phyloP scores from a whole-genome alignment of 1,140 invertebrate genomes.

The Eriosoma lanigerum region DNA sequence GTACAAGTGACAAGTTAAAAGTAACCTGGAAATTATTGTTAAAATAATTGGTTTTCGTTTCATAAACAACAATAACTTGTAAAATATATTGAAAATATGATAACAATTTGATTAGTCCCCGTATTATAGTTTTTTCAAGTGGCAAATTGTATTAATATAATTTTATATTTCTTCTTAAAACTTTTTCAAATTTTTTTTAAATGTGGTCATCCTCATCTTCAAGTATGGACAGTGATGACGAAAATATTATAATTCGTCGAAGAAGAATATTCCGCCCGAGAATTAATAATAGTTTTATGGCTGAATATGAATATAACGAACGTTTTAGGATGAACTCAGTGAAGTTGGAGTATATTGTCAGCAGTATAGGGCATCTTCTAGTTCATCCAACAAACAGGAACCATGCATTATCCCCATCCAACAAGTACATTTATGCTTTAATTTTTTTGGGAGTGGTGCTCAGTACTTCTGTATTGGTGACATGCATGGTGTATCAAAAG shows the following conservation, averaged over 20 bases:
- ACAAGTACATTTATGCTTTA: conserved; percentile 53
- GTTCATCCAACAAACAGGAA: conserved; percentile 52
- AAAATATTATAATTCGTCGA: too few species aligned
- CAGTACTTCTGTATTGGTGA: conserved; percentile 54
- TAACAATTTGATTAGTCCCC: conserved; percentile 8
- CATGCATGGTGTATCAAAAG: conserved; percentile 54
- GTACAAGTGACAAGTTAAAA: conserved; percentile 29
- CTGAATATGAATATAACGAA: conserved; percentile 17
- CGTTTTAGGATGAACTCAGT: conserved; percentile 33
- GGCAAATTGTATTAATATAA: not conserved
- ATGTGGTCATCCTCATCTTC: too few species aligned
- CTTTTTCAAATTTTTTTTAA: too few species aligned
- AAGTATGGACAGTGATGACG: too few species aligned
- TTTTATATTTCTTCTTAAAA: not conserved
- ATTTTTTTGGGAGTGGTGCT: conserved; percentile 55
- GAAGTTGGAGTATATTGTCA: conserved; percentile 40
- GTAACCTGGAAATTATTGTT: conserved; percentile 14
- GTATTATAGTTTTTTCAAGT: not conserved
- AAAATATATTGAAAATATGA: conserved; percentile 36
- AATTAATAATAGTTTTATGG: conserved; percentile 28
- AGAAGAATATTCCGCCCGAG: conserved; percentile 15
- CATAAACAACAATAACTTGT: conserved; percentile 25
- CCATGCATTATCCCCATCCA: conserved; percentile 51
- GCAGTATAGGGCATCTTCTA: conserved; percentile 44
- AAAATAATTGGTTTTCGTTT: conserved; percentile 30